Conservation (phyloP, 2,113 vertebrate species). For the Gallinago media region DNA sequence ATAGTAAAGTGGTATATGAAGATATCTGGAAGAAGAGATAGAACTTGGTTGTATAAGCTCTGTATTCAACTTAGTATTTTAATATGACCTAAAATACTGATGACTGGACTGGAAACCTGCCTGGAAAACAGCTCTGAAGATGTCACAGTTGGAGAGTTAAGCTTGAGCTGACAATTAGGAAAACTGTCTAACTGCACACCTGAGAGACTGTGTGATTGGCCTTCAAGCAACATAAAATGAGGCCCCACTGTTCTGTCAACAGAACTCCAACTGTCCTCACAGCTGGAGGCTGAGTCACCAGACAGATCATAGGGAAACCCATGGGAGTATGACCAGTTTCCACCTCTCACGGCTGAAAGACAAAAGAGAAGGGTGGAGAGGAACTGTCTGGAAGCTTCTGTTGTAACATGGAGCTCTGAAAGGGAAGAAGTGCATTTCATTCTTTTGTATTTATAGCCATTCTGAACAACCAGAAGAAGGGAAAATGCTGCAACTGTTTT, state of each 20-base stretch:
- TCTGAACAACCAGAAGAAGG: not conserved
- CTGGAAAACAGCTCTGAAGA: not conserved
- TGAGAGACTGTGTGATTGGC: not conserved
- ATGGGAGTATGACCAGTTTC: not conserved
- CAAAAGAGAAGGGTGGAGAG: not conserved
- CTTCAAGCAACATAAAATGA: not conserved
- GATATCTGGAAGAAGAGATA: not conserved
- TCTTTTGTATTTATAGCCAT: not conserved
- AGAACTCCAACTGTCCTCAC: not conserved
- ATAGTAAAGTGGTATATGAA: not conserved
- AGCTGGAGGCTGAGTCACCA: not conserved
- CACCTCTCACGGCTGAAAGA: not conserved
- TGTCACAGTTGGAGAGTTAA: not conserved
- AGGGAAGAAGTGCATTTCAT: not conserved
- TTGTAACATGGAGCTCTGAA: not conserved
- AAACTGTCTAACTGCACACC: not conserved
- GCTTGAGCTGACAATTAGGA: not conserved
- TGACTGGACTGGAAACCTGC: not conserved
- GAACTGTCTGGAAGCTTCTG: not conserved
- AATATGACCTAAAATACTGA: not conserved
- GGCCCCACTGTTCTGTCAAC: not conserved
- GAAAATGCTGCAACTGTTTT: not conserved
- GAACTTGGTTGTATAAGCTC: not conserved
- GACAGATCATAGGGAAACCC: not conserved
- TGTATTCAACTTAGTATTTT: not conserved